These are phyloP conservation scores for Okamejei kenojei DNA, from an alignment of 2,797 vertebrate species.

Conservation along the genomic window DNA sequence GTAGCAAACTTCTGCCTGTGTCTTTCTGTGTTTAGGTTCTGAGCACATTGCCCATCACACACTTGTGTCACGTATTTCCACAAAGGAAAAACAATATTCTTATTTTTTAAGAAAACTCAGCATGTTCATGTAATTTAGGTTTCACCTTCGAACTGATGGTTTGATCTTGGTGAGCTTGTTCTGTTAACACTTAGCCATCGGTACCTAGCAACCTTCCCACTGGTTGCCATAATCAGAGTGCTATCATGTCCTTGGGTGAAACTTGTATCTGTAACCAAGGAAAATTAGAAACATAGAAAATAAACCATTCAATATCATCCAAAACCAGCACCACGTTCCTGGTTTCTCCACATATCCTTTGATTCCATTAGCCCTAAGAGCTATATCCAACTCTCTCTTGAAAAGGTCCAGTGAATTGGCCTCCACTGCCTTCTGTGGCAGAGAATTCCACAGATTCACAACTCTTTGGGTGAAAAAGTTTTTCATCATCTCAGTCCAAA, in stretches of 20 bases:
- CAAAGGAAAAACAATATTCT: constrained; percentile 46
- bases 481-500: too few relatives aligned
- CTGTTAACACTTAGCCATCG: constrained; percentile 32
- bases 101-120: constrained; percentile 47
- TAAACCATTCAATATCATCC: too few relatives aligned
- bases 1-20: constrained; percentile 46
- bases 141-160: constrained; percentile 46
- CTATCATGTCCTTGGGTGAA: neutral
- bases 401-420: too few relatives aligned
- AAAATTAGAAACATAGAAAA: neutral
- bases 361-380: too few relatives aligned
- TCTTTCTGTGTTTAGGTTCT: constrained; percentile 48
- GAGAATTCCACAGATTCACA: too few relatives aligned
- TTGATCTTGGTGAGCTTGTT: constrained; percentile 44
- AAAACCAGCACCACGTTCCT: too few relatives aligned
- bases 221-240: neutral
- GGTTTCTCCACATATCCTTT: too few relatives aligned
- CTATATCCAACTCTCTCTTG: too few relatives aligned
- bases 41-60: constrained; percentile 49
- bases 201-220: neutral
- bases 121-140: constrained; percentile 44
- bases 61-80: constrained; percentile 45
- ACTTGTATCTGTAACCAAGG: neutral
- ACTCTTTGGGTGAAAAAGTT: too few relatives aligned
- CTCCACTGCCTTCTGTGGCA: too few relatives aligned